Base-by-base conservation (phyloP, 2,797 vertebrate species). In the Ispidina lecontei region DNA sequence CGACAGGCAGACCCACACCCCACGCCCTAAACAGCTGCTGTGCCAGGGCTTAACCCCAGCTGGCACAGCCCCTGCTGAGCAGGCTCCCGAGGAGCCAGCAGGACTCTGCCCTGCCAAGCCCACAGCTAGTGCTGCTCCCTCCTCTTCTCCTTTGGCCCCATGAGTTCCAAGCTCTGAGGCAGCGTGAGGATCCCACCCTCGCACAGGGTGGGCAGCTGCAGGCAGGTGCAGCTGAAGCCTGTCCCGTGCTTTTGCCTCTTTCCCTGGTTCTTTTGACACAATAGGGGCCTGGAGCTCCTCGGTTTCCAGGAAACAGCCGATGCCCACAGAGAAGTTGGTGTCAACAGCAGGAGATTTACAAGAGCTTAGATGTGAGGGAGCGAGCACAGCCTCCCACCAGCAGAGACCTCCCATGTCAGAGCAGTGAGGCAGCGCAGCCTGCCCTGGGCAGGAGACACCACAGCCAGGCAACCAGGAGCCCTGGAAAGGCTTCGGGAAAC, bases 181-280 rank as follows among this genome's bases (percentile, higher is more conserved):
- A 44, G 9, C 2, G 0, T 4, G 31, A n/a, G 25, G 3, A 1
- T 17, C 25, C 19, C 3, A 55, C 13, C 31, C 39, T 46, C 2
- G 0, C 1, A 4, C 2, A 26, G 0, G 0, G 20, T 18, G 56
- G 73, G 70, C 60, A 64, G 54, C 58, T 59, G 49, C 39, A 74
- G 52, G 39, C 4, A 5, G 47, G 17, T 58, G 55, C 25, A 65
- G 33, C 63, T 74, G 58, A 81, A 28, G 35, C 29, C 23, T 64
- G 14, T 29, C 78, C 59, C 0, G 0, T 10, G 33, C 62, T 52
- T 25, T 37, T 49, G 60, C 18, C 41, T 59, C 37, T 64, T 29
- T 52, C 25, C 29, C 31, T 64, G 4, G 29, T 20, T 77, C 62
- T 77, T 83, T 51, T n/a, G 67, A 60, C 14, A 29, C 67, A 72